Percentiles rank a stretch among this genome's conserved stretches.
Conservation (phyloP, 2,113 vertebrate genomes). For the Pelmatolapia mariae region DNA sequence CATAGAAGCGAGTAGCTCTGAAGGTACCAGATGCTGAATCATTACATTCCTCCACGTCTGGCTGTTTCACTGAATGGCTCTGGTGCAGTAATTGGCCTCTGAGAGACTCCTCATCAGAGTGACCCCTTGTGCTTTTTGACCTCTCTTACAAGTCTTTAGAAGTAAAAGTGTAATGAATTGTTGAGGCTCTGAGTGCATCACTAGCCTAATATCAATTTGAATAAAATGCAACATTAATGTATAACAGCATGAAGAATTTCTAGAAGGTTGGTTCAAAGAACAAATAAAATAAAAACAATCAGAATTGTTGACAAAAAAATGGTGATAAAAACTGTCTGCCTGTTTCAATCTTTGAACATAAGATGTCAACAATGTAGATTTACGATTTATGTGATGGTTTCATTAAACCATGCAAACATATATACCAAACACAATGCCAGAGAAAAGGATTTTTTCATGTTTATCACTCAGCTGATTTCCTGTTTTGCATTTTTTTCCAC, state of each 20-base stretch:
- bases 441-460: neutral
- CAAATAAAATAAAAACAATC: neutral
- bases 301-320: neutral
- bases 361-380: neutral
- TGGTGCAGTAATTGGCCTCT: neutral
- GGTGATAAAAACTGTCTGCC: neutral
- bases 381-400: neutral
- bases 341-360: neutral
- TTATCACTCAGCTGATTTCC: neutral
- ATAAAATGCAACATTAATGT: neutral
- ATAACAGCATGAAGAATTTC: neutral
- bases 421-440: neutral
- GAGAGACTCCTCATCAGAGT: neutral
- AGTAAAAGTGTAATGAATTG: neutral
- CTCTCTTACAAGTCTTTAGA: neutral
- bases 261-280: neutral
- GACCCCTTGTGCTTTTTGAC: neutral
- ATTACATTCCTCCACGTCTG: neutral
- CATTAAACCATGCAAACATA: neutral
- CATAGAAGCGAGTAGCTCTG: neutral
- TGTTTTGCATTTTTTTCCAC: neutral
- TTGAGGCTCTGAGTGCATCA: neutral
- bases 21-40: neutral
- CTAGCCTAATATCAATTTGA: neutral
- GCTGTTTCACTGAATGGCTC: neutral